Conservation (phyloP, 2,888 invertebrate species). For the Tachina grossa region DNA sequence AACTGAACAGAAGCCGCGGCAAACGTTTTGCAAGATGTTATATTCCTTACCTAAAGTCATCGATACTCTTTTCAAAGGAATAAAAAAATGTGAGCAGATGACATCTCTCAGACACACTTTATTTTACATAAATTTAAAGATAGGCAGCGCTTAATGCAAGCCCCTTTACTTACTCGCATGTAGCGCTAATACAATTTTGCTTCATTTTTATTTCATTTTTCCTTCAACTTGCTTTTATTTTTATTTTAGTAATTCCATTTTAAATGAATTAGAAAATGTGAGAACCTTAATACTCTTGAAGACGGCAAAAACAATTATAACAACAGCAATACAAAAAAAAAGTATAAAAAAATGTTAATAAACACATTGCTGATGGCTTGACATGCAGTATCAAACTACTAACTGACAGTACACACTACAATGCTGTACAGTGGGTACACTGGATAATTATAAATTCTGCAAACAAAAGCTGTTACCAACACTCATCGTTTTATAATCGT, state of each 20-base stretch:
- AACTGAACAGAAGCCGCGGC: no score
- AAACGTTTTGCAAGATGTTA: no score
- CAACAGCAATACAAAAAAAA: conserved; percentile 13
- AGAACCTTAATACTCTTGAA: conserved; percentile 60
- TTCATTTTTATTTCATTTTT: conserved; percentile 9
- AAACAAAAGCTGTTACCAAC: background rate
- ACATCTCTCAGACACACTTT: no score
- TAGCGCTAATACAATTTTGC: conserved; percentile 52
- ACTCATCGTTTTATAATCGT: no score
- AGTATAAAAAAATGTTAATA: conserved; percentile 20
- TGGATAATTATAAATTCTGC: background rate
- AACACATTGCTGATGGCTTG: conserved; percentile 17
- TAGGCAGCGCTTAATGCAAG: no score
- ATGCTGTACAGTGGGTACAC: background rate
- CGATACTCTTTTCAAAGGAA: no score
- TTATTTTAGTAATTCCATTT: conserved; percentile 25
- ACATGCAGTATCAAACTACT: conserved; percentile 8
- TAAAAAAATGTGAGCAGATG: no score
- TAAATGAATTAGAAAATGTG: conserved; percentile 67
- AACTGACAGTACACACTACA: background rate
- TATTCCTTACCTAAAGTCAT: no score
- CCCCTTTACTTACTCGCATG: conserved; percentile 2
- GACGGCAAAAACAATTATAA: conserved; percentile 18
- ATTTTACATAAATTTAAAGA: no score
- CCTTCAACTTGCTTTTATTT: conserved; percentile 27